A percentile compares a stretch with the other conserved stretches of the same genome.
phyloP scores from a whole-genome alignment of 1,140 invertebrate species.

The Drosophila bocki region DNA sequence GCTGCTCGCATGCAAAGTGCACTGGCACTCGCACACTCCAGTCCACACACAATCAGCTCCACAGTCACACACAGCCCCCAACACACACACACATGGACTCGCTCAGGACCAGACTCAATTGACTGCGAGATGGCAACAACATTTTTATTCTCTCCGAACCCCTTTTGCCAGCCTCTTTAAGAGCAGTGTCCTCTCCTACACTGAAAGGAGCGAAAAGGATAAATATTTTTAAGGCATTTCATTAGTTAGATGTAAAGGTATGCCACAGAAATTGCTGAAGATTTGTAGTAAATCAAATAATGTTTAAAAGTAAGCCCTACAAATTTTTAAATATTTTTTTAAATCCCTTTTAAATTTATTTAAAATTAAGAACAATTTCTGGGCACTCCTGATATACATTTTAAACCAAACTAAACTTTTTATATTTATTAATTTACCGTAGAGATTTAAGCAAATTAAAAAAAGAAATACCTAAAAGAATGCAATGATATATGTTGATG shows the following conservation, averaged over 20 bases:
- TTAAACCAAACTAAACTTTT: too few species aligned
- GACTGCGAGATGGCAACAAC: conserved; percentile 51
- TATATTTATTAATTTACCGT: too few species aligned
- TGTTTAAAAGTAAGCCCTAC: neutral
- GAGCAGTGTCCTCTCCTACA: neutral
- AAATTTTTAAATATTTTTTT: neutral
- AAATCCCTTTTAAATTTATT: too few species aligned
- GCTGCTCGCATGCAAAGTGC: conserved; percentile 52
- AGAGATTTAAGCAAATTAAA: too few species aligned
- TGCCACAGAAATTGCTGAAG: neutral
- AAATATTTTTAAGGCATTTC: neutral
- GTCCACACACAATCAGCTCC: conserved; percentile 1
- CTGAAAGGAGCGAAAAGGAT: neutral
- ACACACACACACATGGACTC: conserved; percentile 1
- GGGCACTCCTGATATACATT: too few species aligned
- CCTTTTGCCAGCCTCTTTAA: conserved; percentile 6
- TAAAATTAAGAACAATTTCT: too few species aligned
- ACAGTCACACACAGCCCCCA: neutral
- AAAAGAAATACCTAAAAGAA: too few species aligned
- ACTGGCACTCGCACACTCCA: conserved; percentile 23
- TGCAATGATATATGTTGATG: neutral
- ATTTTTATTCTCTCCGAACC: conserved; percentile 40
- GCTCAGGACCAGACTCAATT: conserved; percentile 45
- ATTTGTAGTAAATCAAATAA: neutral
- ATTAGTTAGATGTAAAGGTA: neutral